Conservation (phyloP, 2,888 invertebrate genomes). For the Drosophila meridiana region DNA sequence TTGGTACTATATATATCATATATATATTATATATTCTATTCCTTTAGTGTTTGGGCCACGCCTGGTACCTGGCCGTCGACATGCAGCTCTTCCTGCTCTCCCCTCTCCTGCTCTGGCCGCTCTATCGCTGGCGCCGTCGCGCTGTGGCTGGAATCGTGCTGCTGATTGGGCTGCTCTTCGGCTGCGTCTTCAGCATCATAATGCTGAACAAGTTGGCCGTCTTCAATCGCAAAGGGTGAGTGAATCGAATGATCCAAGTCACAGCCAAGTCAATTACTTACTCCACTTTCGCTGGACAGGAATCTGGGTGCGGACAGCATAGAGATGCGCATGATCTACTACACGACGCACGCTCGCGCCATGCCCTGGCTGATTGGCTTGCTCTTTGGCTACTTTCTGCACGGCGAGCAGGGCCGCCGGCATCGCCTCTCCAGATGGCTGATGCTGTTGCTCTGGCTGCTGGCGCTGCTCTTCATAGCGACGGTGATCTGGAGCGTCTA, state of each 20-base stretch:
- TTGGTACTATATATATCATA: too few relatives aligned
- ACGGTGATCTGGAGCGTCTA: conserved; percentile 70
- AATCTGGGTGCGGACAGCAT: conserved; percentile 40
- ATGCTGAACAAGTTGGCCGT: conserved; percentile 58
- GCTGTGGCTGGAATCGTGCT: conserved; percentile 55
- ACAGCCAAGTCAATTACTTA: background rate
- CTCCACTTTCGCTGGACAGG: background rate
- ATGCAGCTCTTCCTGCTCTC: conserved; percentile 87
- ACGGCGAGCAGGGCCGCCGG: conserved; percentile 43
- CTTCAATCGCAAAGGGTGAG: conserved; percentile 44
- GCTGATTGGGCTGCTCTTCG: conserved; percentile 67
- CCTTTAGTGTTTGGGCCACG: conserved; percentile 85
- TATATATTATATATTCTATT: too few relatives aligned
- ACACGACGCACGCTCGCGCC: conserved; percentile 70
- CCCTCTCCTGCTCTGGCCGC: conserved; percentile 85
- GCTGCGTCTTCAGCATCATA: conserved; percentile 71
- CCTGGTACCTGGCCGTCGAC: conserved; percentile 87
- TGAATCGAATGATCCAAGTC: too few relatives aligned
- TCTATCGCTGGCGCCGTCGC: conserved; percentile 82
- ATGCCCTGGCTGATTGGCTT: conserved; percentile 79
- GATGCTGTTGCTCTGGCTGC: conserved; percentile 60
- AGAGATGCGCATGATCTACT: conserved; percentile 60
- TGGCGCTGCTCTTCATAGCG: conserved; percentile 49
- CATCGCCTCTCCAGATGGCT: conserved; percentile 30
- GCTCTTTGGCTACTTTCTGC: conserved; percentile 73